Evolutionary conservation across 2,113 vertebrate genomes (phyloP), one percentile per base, ranked within the genome.

Genomic region (Callaeas wilsoni): DNA sequence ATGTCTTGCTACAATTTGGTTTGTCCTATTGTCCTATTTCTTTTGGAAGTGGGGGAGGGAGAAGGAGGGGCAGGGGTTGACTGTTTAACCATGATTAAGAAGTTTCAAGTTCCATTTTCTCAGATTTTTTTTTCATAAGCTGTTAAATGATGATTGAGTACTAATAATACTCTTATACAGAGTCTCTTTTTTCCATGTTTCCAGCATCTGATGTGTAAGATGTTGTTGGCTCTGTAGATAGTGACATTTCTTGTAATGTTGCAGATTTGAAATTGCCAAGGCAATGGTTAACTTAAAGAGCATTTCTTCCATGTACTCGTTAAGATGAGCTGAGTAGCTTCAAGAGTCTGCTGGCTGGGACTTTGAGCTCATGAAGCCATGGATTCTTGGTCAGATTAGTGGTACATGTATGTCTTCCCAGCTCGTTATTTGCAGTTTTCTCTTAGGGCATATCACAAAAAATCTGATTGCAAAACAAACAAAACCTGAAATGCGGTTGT

Each of bases 1-100:
- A 81, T 71, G 73, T 49, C n/a, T 94, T 91, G 84, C 88, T 94
- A 69, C 80, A 68, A 4, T 69, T 97, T 92, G 67, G 64, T 92
- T 95, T 8, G 1, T 76, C 76, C 81, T 85, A 29, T 64, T 74
- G 7, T 71, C 90, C 59, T 82, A 23, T 69, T 76, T 15, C 80
- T 96, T 88, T 74, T 84, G 55, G 71, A 93, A 73, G 11, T 2
- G 1, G 22, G 25, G 6, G 9, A 52, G 4, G 22, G 1, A 59
- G 15, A 44, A 33, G n/a, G 23, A 33, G 42, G 27, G 1, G 16
- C 21, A 41, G 46, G 18, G 17, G 6, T 32, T 71, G 13, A 74
- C 78, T 67, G 39, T 89, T 89, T 75, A 90, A 89, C 55, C 91
- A 50, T 57, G 74, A 87, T 65, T 77, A 94, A 87, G 74, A 94